Conservation (phyloP, 1,140 invertebrate genomes). For the Teleopsis dalmanni region DNA sequence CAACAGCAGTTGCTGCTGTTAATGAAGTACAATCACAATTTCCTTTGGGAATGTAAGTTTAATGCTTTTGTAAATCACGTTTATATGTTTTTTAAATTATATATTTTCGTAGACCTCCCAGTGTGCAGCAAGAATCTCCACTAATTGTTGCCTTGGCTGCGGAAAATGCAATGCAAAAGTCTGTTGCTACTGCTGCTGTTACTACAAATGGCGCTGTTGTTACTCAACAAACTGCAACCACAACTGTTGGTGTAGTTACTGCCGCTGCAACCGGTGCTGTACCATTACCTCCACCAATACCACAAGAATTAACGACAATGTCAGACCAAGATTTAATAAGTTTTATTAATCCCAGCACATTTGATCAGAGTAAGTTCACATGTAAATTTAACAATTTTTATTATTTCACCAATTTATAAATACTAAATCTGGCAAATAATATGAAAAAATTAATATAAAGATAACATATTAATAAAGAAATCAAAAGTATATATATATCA, state of each 20-base stretch:
- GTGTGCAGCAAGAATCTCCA: constrained; percentile 41
- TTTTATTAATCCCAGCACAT: constrained; percentile 79
- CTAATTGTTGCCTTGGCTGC: constrained; percentile 38
- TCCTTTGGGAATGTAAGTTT: constrained; percentile 13
- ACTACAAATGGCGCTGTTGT: constrained; percentile 39
- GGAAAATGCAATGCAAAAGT: constrained; percentile 37
- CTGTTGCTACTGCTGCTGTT: constrained; percentile 37
- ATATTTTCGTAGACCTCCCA: constrained; percentile 9
- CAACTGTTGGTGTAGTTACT: constrained; percentile 1
- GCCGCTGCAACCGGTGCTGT: constrained; percentile 33
- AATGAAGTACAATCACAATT: constrained; percentile 12
- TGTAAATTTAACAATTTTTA: too few relatives aligned
- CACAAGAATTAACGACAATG: constrained; percentile 69
- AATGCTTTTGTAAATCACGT: background rate
- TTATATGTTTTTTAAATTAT: background rate
- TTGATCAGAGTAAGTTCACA: constrained; percentile 61
- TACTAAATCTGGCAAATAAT: too few relatives aligned
- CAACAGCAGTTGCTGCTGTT: constrained; percentile 12
- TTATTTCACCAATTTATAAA: too few relatives aligned
- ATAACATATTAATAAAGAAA: too few relatives aligned
- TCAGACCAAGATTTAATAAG: constrained; percentile 76
- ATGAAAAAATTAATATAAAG: too few relatives aligned
- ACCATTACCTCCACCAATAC: constrained; percentile 46
- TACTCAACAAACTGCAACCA: constrained; percentile 32
- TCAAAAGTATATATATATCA: too few relatives aligned